Evolutionary conservation across 2,888 invertebrate genomes (phyloP).

Genomic region (Molorchus minor): DNA sequence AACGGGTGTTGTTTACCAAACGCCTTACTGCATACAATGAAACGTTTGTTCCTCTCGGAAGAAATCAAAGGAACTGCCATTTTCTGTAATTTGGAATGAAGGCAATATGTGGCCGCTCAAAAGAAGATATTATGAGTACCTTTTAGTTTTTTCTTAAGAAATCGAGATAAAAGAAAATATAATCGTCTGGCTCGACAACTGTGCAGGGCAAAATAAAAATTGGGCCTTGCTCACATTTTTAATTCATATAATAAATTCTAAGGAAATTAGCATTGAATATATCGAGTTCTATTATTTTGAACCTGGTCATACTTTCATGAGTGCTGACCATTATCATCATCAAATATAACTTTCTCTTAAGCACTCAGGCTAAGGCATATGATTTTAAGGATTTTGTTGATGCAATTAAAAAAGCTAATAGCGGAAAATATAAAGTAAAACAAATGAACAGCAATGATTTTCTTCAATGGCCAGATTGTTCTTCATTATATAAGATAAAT

Average conservation of each 20-base stretch:
- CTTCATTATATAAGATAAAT: constrained; percentile 11
- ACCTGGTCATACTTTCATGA: constrained; percentile 8
- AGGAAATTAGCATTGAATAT: background rate
- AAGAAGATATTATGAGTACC: constrained; percentile 41
- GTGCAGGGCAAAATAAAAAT: constrained; percentile 13
- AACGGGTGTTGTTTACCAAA: constrained; percentile 34
- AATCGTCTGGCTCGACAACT: constrained; percentile 16
- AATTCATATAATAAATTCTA: constrained; percentile 7
- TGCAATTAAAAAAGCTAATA: constrained; percentile 2
- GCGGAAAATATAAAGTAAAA: constrained; percentile 3
- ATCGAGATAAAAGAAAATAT: constrained; percentile 3
- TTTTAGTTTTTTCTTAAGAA: constrained; percentile 15
- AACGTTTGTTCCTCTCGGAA: constrained; percentile 41
- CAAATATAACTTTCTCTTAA: constrained; percentile 9
- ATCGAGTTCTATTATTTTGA: constrained; percentile 11
- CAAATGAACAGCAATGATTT: constrained; percentile 5
- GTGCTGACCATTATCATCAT: constrained; percentile 14
- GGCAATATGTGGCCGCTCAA: constrained; percentile 29
- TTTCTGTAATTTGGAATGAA: constrained; percentile 47
- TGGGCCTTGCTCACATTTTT: constrained; percentile 10
- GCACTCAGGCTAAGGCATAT: constrained; percentile 3
- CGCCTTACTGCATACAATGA: constrained; percentile 37
- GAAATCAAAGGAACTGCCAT: constrained; percentile 8
- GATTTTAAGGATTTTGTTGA: constrained; percentile 7
- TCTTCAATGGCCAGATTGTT: constrained; percentile 9